Evolutionary conservation across 2,113 vertebrate genomes (phyloP), one percentile per base, ranked within the genome.

Genomic region (Picathartes gymnocephalus): DNA sequence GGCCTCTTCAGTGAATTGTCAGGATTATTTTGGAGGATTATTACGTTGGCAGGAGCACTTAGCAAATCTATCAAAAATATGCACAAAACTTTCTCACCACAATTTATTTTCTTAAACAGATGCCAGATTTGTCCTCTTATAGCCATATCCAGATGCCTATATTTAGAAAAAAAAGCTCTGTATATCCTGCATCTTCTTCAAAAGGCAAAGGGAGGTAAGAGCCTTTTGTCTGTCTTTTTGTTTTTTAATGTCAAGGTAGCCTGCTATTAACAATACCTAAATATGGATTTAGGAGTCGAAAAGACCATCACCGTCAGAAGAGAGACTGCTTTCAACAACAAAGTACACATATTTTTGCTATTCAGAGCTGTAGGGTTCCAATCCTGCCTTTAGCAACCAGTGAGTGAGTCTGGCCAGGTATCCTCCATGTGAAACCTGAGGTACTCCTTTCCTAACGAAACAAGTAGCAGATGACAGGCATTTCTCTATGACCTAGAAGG

Each of bases 1-100:
- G 81, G 81, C 56, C 40, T 70, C 79, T 79, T 86, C 30, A 16
- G 39, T 66, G 45, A 94, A 70, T 62, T 66, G 71, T 62, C 68
- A 86, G 71, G 79, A 91, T 93, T 95, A 80, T 92, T 93, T 77
- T 66, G 19, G 39, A 86, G 54, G 39, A 65, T 90, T 88, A 77
- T 73, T 92, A 50, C 35, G 37, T 51, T 78, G 85, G 64, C 72
- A 83, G 58, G 16, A 82, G 9, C 31, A 28, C 27, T 77, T 81
- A 77, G 30, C 7, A 90, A 69, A 91, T 77, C 35, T 83, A 91
- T 66, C 47, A 86, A 88, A 94, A 92, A 86, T 51, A 81, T 5
- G n/a, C 31, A 69, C 50, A 70, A 65, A 62, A 33, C 24, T 94
- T 86, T 90, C 74, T 66, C 66, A 82, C 28, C 14, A 54, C 21